A percentile compares a stretch with the other conserved stretches of the same genome.
Evolutionary conservation across 1,140 invertebrate species (phyloP).

Genomic region (Diachasma alloeum): DNA sequence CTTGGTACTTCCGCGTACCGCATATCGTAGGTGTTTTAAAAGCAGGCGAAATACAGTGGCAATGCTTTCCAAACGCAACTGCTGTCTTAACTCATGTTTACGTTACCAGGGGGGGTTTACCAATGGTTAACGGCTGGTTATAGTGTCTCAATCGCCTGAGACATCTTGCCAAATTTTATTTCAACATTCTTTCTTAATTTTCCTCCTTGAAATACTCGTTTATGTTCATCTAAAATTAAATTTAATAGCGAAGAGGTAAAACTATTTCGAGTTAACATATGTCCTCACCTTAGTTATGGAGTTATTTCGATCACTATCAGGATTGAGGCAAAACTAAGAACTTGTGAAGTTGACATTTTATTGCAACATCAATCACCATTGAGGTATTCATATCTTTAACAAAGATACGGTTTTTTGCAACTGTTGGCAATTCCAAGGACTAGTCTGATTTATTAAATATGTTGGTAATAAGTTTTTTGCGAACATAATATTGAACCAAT

Average conservation of each 20-base stretch:
- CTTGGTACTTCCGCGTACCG: not conserved
- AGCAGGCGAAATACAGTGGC: not conserved
- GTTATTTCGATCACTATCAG: not conserved
- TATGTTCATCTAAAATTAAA: not conserved
- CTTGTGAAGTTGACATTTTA: not conserved
- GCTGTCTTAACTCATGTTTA: constrained; percentile 19
- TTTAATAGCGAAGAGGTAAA: not conserved
- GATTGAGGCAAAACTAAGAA: not conserved
- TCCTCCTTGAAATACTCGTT: not conserved
- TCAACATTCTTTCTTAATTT: constrained; percentile 30
- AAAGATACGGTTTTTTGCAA: too few species aligned
- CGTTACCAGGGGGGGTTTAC: constrained; percentile 46
- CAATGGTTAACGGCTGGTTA: constrained; percentile 46
- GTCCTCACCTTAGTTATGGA: not conserved
- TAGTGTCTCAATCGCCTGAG: constrained; percentile 49
- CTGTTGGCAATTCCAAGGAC: too few species aligned
- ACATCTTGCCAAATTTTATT: constrained; percentile 55
- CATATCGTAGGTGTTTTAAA: not conserved
- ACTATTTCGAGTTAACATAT: not conserved
- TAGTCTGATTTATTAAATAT: too few species aligned
- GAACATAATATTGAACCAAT: too few species aligned
- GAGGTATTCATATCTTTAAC: too few species aligned
- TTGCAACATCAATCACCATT: too few species aligned
- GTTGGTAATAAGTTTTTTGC: too few species aligned
- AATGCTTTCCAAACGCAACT: not conserved